phyloP scores from a whole-genome alignment of 1,140 invertebrate species.

The Phymorhynchus buccinoides region DNA sequence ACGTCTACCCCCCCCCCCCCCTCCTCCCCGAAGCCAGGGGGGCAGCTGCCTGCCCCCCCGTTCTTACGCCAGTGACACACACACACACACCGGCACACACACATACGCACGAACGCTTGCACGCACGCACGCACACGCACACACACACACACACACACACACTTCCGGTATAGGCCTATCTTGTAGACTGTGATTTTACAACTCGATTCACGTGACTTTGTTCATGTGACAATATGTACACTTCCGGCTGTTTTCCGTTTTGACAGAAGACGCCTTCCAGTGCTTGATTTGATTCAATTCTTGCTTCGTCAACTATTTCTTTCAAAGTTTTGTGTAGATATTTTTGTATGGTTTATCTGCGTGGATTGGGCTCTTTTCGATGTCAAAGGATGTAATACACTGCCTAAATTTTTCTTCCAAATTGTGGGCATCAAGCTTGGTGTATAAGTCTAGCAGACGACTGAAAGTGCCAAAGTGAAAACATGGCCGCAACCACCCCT shows the following conservation, averaged over 20 bases:
- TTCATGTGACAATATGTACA: background rate
- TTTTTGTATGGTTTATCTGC: background rate
- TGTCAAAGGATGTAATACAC: background rate
- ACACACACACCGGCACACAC: slow-evolving; percentile 30
- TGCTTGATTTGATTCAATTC: background rate
- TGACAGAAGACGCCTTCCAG: background rate
- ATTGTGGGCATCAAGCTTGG: background rate
- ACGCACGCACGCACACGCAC: no score
- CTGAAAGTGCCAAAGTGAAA: background rate
- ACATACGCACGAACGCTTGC: slow-evolving; percentile 5
- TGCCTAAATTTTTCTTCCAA: background rate
- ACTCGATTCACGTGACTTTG: background rate
- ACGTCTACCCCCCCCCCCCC: no score
- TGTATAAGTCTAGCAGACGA: slow-evolving; percentile 22
- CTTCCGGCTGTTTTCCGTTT: background rate
- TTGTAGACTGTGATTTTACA: background rate
- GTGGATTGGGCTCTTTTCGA: background rate
- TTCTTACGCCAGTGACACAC: no score
- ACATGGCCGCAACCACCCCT: slow-evolving; percentile 27
- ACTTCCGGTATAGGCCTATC: background rate
- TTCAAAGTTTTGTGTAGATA: background rate
- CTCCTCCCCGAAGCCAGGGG: no score
- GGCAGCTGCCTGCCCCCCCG: no score
- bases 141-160: background rate
- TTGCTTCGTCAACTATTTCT: background rate